Conservation (phyloP, 2,797 vertebrate genomes). For the Anomalospiza imberbis region DNA sequence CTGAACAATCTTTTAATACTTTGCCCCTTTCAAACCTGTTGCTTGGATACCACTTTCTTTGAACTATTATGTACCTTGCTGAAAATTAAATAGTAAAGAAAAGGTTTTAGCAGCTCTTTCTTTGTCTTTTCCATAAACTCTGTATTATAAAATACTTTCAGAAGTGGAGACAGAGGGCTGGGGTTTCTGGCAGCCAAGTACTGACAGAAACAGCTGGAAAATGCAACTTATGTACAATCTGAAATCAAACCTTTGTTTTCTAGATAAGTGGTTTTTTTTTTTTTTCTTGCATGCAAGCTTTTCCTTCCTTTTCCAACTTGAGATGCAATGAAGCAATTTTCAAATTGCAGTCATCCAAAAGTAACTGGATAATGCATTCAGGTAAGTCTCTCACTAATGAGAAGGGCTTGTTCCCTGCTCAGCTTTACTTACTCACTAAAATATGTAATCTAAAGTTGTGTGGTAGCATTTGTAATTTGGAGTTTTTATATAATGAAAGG, state of each 20-base stretch:
- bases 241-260: background rate
- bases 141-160: background rate
- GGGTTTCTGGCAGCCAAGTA: background rate
- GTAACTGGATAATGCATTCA: background rate
- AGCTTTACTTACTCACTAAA: background rate
- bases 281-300: background rate
- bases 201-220: background rate
- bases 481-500: background rate
- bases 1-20: conserved; percentile 45
- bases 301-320: background rate
- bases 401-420: background rate
- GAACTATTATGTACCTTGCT: conserved; percentile 38
- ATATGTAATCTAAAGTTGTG: background rate
- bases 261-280: background rate
- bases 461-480: background rate
- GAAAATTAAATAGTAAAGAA: conserved; percentile 24
- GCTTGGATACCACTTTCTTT: conserved; percentile 65
- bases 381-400: background rate
- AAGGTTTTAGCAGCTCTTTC: conserved; percentile 9
- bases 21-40: conserved; percentile 62
- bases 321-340: background rate
- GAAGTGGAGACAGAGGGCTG: background rate
- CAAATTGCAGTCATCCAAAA: background rate
- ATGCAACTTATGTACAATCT: background rate
- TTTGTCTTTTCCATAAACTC: conserved; percentile 18